These are phyloP conservation scores for Drosophila monieri DNA, from an alignment of 2,888 invertebrate species.

Conservation along the genomic window DNA sequence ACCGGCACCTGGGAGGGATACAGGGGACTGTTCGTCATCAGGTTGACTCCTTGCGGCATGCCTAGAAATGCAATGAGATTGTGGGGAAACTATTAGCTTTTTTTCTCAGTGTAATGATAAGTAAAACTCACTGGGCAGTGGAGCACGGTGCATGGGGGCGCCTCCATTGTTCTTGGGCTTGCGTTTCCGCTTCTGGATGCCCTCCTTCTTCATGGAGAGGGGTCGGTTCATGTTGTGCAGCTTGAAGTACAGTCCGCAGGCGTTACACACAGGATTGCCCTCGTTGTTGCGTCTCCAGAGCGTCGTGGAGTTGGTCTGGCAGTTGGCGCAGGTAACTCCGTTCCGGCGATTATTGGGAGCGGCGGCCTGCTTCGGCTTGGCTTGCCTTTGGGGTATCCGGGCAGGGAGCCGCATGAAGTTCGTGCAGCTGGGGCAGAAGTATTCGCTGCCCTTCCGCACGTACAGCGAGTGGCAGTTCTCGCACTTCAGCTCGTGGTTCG, in stretches of 20 bases:
- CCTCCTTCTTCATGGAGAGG: constrained; percentile 99
- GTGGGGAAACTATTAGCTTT: no score
- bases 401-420: constrained; percentile 43
- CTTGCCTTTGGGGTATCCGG: constrained; percentile 76
- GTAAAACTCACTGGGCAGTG: constrained; percentile 78
- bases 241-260: constrained; percentile 86
- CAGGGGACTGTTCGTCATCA: constrained; percentile 72
- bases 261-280: constrained; percentile 94
- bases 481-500: constrained; percentile 73
- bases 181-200: constrained; percentile 98
- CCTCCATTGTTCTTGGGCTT: constrained; percentile 89
- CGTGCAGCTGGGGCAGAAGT: constrained; percentile 69
- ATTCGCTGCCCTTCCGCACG: constrained; percentile 75
- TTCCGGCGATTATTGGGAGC: constrained; percentile 81
- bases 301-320: constrained; percentile 88
- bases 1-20: constrained; percentile 82
- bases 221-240: constrained; percentile 90
- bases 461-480: constrained; percentile 73
- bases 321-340: constrained; percentile 86
- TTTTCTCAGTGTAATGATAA: neutral
- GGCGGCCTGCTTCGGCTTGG: constrained; percentile 78
- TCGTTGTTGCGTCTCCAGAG: constrained; percentile 94
- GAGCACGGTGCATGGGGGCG: constrained; percentile 69
- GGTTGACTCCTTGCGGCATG: constrained; percentile 69
- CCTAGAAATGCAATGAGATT: constrained; percentile 39